Percentiles rank a stretch among this genome's conserved stretches.
Conservation (phyloP, 2,113 vertebrate genomes). For the Thomomys bottae region DNA sequence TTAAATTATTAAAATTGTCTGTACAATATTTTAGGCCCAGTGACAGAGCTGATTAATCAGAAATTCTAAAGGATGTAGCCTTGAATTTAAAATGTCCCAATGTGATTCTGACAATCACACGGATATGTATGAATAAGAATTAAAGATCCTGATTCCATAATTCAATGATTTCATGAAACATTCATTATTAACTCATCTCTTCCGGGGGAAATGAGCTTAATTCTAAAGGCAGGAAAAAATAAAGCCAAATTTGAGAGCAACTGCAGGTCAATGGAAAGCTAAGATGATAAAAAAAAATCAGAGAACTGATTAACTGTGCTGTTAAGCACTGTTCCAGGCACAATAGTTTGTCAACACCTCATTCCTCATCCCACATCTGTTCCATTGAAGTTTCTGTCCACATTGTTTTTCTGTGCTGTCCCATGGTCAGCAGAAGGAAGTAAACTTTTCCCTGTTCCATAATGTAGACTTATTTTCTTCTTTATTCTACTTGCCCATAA, state of each 20-base stretch:
- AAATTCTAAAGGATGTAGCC: not conserved
- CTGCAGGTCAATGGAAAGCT: not conserved
- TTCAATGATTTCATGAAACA: not conserved
- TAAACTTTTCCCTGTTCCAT: not conserved
- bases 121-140: too few species aligned
- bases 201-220: not conserved
- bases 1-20: not conserved
- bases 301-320: not conserved
- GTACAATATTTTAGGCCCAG: not conserved
- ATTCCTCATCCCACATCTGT: not conserved
- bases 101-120: too few species aligned
- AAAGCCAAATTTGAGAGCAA: not conserved
- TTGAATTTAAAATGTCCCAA: too few species aligned
- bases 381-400: not conserved
- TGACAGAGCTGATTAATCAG: not conserved
- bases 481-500: fast-evolving
- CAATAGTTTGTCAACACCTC: not conserved
- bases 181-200: not conserved
- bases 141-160: not conserved
- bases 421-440: not conserved
- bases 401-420: not conserved
- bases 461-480: not conserved
- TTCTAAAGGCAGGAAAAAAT: not conserved
- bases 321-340: not conserved
- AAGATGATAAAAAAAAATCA: not conserved